phyloP scores from a whole-genome alignment of 2,797 vertebrate species.

The Dromococcyx pavoninus region DNA sequence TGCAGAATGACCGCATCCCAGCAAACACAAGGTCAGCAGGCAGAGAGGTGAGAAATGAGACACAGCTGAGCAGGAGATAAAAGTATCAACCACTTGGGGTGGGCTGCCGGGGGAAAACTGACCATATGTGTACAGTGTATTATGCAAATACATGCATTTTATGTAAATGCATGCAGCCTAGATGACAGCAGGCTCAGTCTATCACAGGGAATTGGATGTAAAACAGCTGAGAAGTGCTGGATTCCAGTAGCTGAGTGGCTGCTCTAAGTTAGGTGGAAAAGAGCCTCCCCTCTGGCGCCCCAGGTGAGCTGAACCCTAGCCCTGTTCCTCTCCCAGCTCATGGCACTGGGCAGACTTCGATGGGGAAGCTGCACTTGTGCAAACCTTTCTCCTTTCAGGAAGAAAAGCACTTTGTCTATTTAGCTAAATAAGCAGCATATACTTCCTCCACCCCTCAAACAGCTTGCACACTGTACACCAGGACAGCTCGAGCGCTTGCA shows the following conservation, averaged over 20 bases:
- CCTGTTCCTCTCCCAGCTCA: background rate
- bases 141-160: constrained; percentile 48
- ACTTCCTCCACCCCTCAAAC: background rate
- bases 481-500: background rate
- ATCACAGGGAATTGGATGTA: constrained; percentile 2
- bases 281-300: background rate
- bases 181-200: constrained; percentile 38
- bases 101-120: background rate
- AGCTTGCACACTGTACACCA: background rate
- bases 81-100: constrained; percentile 1
- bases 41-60: background rate
- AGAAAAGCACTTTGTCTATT: background rate
- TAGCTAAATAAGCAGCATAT: background rate
- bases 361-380: background rate
- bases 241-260: background rate
- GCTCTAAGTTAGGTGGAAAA: background rate
- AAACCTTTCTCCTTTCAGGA: background rate
- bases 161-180: constrained; percentile 58
- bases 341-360: accelerated
- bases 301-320: background rate
- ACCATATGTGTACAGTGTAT: background rate
- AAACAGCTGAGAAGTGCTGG: background rate
- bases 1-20: background rate
- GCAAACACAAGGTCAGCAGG: background rate
- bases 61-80: background rate